Base-by-base conservation (phyloP, 2,113 vertebrate species). In the Lepus americanus region DNA sequence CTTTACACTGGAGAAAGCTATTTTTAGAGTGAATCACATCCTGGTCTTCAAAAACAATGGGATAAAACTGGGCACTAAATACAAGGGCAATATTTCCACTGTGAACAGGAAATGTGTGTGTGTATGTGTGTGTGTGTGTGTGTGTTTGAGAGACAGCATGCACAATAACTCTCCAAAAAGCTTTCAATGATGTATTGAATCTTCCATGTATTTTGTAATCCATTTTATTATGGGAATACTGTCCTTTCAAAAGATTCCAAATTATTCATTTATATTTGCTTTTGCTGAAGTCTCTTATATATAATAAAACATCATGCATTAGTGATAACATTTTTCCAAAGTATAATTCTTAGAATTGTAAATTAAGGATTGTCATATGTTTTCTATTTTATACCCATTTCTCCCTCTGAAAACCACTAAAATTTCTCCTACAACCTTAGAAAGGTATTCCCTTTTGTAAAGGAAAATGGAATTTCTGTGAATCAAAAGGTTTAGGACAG, bases 21-120 rank as follows among this genome's bases (percentile, higher is more conserved):
- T 98, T 98, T 97, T 97, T 87, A 64, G 96, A 70, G 51, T 97
- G 96, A 97, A 97, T 97, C 95, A 88, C 91, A 97, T 96, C 81
- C 95, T 97, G 95, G n/a, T 96, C 72, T 96, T 97, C 93, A 81
- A 94, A 97, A 95, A 97, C 94, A 96, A 87, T 87, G 89, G 93
- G 87, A 89, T 94, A 88, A 93, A 96, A 97, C 97, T 82, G 95
- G 87, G 91, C 82, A 66, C 44, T 87, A 85, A 98, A 94, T n/a
- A 1, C 79, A 94, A 94, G 90, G 74, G 76, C 89, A 96, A 80
- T 84, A 78, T 94, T 98, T 97, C 95, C 69, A 94, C n/a, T 83
- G 73, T 80, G 93, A 82, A 61, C 25, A 85, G 97, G 97, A 96
- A 87, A 10, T 88, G 36, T 93, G 79, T 82, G 61, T 59, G 55